Evolutionary conservation across 2,797 vertebrate genomes (phyloP).

Genomic region (Scleropages formosus): DNA sequence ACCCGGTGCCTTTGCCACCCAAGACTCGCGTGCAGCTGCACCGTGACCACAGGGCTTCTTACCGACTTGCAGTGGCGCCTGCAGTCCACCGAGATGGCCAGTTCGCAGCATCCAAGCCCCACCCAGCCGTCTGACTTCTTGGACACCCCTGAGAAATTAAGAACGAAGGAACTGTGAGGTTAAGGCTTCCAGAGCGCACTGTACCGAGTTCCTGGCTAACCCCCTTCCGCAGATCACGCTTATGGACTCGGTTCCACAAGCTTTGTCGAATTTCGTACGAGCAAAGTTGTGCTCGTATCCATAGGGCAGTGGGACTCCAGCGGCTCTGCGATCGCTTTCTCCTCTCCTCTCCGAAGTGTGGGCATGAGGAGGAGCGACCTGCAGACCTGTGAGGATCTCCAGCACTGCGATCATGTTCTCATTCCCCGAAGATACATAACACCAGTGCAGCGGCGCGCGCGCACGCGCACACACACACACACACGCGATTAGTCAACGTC

Average conservation of each 20-base stretch:
- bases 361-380: not conserved
- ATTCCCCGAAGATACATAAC: slow-evolving; percentile 4
- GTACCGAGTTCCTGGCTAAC: too few species aligned
- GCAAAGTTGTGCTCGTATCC: slow-evolving; percentile 18
- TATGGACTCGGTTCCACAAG: too few species aligned
- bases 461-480: too few species aligned
- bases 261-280: not conserved
- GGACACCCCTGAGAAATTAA: slow-evolving; percentile 75
- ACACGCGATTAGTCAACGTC: slow-evolving; percentile 28
- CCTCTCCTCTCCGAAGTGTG: too few species aligned
- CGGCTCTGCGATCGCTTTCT: too few species aligned
- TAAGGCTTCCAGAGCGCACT: not conserved
- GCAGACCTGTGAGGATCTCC: not conserved
- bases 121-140: slow-evolving; percentile 96
- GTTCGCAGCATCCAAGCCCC: slow-evolving; percentile 94
- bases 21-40: too few species aligned
- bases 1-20: too few species aligned
- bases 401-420: not conserved
- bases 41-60: slow-evolving; percentile 29
- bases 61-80: slow-evolving; percentile 92
- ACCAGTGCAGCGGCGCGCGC: not conserved
- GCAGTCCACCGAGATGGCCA: slow-evolving; percentile 90
- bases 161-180: not conserved
- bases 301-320: slow-evolving; percentile 26
- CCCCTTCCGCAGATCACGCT: too few species aligned